Percentiles rank a stretch among this genome's conserved stretches.
These are phyloP conservation scores for Tetragnatha montana DNA, from an alignment of 2,888 invertebrate genomes.

Conservation along the genomic window DNA sequence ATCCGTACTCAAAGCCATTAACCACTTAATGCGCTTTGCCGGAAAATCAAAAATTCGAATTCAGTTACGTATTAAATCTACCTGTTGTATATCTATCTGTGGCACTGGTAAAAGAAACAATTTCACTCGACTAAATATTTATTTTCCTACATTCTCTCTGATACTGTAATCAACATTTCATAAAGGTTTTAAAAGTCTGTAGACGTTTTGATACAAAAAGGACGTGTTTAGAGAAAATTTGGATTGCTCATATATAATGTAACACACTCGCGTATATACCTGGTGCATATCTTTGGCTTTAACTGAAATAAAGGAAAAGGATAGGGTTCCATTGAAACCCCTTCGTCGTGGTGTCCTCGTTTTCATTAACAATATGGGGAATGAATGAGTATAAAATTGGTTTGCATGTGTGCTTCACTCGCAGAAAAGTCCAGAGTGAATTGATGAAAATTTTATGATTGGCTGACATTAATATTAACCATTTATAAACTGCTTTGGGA, in stretches of 20 bases:
- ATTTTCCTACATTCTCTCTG: conserved; percentile 48
- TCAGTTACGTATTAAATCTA: background rate
- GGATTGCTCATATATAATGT: conserved; percentile 50
- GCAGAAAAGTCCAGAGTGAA: too few relatives aligned
- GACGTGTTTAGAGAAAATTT: conserved; percentile 39
- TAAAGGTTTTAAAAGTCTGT: conserved; percentile 51
- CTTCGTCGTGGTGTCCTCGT: conserved; percentile 47
- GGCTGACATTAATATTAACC: too few relatives aligned
- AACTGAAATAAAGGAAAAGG: conserved; percentile 47
- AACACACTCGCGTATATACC: conserved; percentile 20
- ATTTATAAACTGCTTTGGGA: too few relatives aligned
- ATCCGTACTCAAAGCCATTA: background rate
- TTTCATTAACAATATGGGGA: conserved; percentile 31
- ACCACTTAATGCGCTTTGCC: background rate
- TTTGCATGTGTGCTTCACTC: too few relatives aligned
- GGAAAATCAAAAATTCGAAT: background rate
- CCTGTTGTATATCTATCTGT: conserved; percentile 3
- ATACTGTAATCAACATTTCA: conserved; percentile 53
- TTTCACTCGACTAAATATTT: conserved; percentile 57
- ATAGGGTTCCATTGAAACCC: conserved; percentile 32
- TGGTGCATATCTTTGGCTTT: conserved; percentile 57
- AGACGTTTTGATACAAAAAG: conserved; percentile 54
- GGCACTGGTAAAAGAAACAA: conserved; percentile 52
- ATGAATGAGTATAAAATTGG: background rate
- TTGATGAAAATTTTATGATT: too few relatives aligned